Base-by-base conservation (phyloP, 2,888 invertebrate species). In the Cantharis nigra region DNA sequence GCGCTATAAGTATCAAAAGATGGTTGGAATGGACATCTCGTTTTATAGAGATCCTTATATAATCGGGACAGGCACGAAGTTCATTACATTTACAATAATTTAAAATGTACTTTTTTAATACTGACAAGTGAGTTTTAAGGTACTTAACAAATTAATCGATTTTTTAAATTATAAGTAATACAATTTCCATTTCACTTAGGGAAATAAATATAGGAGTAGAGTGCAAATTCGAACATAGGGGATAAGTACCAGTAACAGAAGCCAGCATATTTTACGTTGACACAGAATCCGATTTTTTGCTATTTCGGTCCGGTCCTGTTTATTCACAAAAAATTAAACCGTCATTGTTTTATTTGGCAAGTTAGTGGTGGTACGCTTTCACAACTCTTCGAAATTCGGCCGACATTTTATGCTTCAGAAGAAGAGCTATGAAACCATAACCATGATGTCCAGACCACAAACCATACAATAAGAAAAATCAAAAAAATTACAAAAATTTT, bases 41-140 rank as follows among this genome's bases (percentile, higher is more conserved):
- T 65, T 67, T 33, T 64, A 49, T 63, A 33, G 28, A 71, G 72
- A 69, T 79, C 82, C 82, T 83, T 81, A 71, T 69, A 74, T 73
- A 80, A 80, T 80, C 69, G 84, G 83, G 84, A 85, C 83, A 85
- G 85, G 85, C 85, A 85, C 85, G 83, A 85, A 85, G 84, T 85
- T 84, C 71, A 75, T 70, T 77, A 77, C 76, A 74, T 78, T 75
- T 78, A 74, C 70, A 71, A 69, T 71, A 74, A 74, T 74, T 74
- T 30, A 71, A 70, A 69, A 74, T 65, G 30, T 74, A 79, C 65
- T 72, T 72, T 69, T 75, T 67, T 26, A 67, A 67, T 67, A 67
- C 65, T 67, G 65, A 67, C 20, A 67, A 23, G 65, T 67, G 49
- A 49, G 49, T 49, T 49, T 67, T 67, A 23, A 67, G 65, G 65